These are phyloP conservation scores for Hypena proboscidalis DNA, from an alignment of 2,888 invertebrate species.

Conservation along the genomic window DNA sequence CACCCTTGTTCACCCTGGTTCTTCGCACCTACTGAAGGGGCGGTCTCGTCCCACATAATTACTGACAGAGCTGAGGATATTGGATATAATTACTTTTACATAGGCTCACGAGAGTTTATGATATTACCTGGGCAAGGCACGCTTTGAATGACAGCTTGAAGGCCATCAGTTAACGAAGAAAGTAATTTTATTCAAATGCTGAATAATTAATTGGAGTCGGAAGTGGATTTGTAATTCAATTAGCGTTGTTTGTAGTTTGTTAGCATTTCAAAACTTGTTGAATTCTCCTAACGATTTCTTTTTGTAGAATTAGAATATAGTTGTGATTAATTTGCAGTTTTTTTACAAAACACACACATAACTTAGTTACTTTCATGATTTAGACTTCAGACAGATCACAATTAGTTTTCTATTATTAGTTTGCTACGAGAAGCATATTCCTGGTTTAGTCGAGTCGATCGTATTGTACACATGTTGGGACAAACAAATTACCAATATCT, in stretches of 20 bases:
- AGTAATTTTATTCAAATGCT: constrained; percentile 6
- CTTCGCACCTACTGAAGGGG: constrained; percentile 44
- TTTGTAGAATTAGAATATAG: too few relatives aligned
- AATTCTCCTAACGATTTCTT: too few relatives aligned
- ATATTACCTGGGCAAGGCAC: constrained; percentile 2
- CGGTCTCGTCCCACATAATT: constrained; percentile 42
- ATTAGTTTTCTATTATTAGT: too few relatives aligned
- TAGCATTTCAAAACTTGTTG: neutral
- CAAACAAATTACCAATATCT: too few relatives aligned
- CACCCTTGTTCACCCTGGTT: constrained; percentile 25
- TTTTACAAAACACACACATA: too few relatives aligned
- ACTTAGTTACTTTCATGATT: too few relatives aligned
- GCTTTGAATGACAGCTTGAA: neutral
- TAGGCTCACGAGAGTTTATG: constrained; percentile 9
- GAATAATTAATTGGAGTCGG: constrained; percentile 4
- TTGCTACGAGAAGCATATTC: too few relatives aligned
- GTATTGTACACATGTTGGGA: too few relatives aligned
- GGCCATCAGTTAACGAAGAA: neutral
- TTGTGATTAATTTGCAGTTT: too few relatives aligned
- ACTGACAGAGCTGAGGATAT: constrained; percentile 36
- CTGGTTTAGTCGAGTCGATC: too few relatives aligned
- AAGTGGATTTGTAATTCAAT: constrained; percentile 5
- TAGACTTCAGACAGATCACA: too few relatives aligned
- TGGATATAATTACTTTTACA: constrained; percentile 34
- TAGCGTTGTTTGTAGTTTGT: neutral